phyloP scores from a whole-genome alignment of 2,797 vertebrate genomes.

The Botia almorhae region DNA sequence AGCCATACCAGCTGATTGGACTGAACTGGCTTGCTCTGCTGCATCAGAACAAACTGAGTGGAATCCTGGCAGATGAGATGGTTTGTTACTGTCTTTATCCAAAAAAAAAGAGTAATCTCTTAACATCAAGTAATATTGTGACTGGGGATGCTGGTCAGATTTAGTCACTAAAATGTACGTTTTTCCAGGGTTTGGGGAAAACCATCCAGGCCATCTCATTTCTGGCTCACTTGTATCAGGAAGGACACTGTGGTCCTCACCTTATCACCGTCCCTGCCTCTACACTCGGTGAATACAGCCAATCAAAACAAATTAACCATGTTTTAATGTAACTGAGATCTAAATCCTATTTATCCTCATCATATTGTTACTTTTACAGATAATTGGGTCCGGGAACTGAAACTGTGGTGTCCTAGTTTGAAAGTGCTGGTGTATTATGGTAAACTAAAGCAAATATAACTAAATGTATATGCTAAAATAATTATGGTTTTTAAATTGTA shows the following conservation, averaged over 20 bases:
- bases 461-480: too few species aligned
- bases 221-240: constrained; percentile 82
- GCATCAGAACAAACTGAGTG: constrained; percentile 84
- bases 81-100: constrained; percentile 64
- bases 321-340: not conserved
- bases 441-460: constrained; percentile 62
- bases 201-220: constrained; percentile 90
- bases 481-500: too few species aligned
- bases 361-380: constrained; percentile 68
- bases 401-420: constrained; percentile 85
- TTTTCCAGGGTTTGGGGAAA: constrained; percentile 84
- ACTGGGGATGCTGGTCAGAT: not conserved
- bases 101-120: not conserved
- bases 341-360: not conserved
- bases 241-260: constrained; percentile 81
- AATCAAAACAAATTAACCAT: not conserved
- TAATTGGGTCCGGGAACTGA: constrained; percentile 88
- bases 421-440: constrained; percentile 85
- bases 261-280: constrained; percentile 88
- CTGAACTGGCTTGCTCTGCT: constrained; percentile 86
- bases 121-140: not conserved
- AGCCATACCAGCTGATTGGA: constrained; percentile 88
- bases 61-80: constrained; percentile 90
- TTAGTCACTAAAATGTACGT: not conserved
- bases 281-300: constrained; percentile 77